Conservation (phyloP, 2,888 invertebrate genomes). For the Patella caerulea region DNA sequence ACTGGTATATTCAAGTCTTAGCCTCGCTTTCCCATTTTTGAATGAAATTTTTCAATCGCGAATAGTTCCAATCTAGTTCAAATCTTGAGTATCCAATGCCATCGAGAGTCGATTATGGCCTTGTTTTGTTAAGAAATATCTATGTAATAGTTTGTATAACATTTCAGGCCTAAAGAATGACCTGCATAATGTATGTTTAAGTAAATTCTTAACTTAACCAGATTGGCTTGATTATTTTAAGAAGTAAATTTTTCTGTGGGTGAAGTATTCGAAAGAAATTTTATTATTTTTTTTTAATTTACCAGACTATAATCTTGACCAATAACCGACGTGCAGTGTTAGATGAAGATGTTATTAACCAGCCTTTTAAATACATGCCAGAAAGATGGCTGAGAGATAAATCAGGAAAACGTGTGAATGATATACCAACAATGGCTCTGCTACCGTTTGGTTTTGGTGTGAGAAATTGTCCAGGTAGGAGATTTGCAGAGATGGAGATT, state of each 20-base stretch:
- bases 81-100: no score
- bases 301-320: constrained; percentile 8
- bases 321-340: constrained; percentile 14
- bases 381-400: constrained; percentile 49
- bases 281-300: constrained; percentile 74
- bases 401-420: constrained; percentile 14
- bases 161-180: no score
- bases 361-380: constrained; percentile 68
- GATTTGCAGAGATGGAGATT: constrained; percentile 77
- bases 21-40: no score
- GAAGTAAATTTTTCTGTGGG: constrained; percentile 66
- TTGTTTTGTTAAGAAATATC: no score
- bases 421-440: constrained; percentile 34
- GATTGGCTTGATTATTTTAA: constrained; percentile 42
- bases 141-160: no score
- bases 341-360: constrained; percentile 49
- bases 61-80: no score
- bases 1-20: no score
- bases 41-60: no score
- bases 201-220: background rate
- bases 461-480: constrained; percentile 66
- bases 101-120: no score
- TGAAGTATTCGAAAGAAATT: constrained; percentile 60
- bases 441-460: constrained; percentile 53
- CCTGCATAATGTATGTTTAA: no score